Conservation (phyloP, 2,797 vertebrate species). For the Helicolenus hilgendorfi region DNA sequence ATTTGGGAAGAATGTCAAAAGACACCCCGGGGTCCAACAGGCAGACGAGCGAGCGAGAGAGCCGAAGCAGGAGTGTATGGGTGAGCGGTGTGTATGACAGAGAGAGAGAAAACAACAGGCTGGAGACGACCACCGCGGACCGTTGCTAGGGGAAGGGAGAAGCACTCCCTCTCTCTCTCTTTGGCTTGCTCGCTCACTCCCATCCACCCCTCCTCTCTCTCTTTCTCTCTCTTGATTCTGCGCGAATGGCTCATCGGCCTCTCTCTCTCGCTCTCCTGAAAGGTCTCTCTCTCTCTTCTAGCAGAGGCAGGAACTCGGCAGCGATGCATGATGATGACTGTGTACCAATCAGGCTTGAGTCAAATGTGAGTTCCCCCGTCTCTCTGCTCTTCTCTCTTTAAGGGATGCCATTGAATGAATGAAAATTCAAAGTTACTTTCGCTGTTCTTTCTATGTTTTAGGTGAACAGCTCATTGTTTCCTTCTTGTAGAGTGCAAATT, state of each 20-base stretch:
- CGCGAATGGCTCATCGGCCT: slow-evolving; percentile 17
- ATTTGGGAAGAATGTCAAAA: slow-evolving; percentile 57
- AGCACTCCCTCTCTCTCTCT: slow-evolving; percentile 78
- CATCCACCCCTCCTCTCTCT: slow-evolving; percentile 56
- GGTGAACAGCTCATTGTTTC: neutral
- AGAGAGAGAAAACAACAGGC: slow-evolving; percentile 84
- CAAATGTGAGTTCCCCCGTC: slow-evolving; percentile 12
- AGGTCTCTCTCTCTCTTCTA: neutral
- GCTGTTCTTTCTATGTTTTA: neutral
- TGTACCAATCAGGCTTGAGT: slow-evolving; percentile 23
- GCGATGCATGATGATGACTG: slow-evolving; percentile 22
- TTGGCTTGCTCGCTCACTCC: slow-evolving; percentile 63
- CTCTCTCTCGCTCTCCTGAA: slow-evolving; percentile 11
- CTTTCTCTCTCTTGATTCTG: slow-evolving; percentile 27
- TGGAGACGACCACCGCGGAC: slow-evolving; percentile 85
- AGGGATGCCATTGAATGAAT: neutral
- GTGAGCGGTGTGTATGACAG: slow-evolving; percentile 26
- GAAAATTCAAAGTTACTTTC: neutral
- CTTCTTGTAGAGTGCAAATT: neutral
- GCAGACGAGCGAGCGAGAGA: slow-evolving; percentile 48
- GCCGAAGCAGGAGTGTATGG: slow-evolving; percentile 25
- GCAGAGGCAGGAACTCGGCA: slow-evolving; percentile 41
- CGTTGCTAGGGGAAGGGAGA: slow-evolving; percentile 90
- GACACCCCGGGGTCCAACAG: slow-evolving; percentile 68
- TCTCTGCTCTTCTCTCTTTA: neutral